These are phyloP conservation scores for Peromyscus maniculatus DNA, from an alignment of 2,113 vertebrate genomes.

Conservation along the genomic window DNA sequence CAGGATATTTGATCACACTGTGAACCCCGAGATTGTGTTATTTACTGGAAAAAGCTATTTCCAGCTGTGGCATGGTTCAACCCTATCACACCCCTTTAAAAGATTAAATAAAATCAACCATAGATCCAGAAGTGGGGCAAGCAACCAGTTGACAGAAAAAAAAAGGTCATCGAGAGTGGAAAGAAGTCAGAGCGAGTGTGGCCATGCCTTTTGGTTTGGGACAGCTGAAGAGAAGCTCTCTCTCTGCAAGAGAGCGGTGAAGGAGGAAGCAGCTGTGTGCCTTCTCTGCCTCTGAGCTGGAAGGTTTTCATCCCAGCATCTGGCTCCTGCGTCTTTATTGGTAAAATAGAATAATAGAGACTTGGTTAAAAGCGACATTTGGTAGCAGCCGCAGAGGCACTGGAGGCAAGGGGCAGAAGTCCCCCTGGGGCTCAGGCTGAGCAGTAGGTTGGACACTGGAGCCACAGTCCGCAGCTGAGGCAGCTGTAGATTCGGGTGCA, in stretches of 20 bases:
- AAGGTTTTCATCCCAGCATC: too few species aligned
- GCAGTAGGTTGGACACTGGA: neutral
- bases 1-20: neutral
- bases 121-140: neutral
- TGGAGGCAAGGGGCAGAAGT: neutral
- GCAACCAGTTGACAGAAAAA: neutral
- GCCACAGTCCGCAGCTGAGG: neutral
- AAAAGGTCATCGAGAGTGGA: neutral
- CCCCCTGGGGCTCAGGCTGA: neutral
- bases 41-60: neutral
- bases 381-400: neutral
- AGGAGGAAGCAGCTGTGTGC: too few species aligned
- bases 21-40: neutral
- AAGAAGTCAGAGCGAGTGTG: neutral
- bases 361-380: neutral
- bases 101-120: neutral
- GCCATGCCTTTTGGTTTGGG: too few species aligned
- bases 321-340: too few species aligned
- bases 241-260: too few species aligned
- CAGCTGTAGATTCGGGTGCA: neutral
- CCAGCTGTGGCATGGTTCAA: neutral
- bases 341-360: too few species aligned
- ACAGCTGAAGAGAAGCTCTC: too few species aligned
- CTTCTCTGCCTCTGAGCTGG: too few species aligned
- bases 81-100: neutral